Evolutionary conservation across 2,113 vertebrate species (phyloP).

Genomic region (Dipodomys ordii): DNA sequence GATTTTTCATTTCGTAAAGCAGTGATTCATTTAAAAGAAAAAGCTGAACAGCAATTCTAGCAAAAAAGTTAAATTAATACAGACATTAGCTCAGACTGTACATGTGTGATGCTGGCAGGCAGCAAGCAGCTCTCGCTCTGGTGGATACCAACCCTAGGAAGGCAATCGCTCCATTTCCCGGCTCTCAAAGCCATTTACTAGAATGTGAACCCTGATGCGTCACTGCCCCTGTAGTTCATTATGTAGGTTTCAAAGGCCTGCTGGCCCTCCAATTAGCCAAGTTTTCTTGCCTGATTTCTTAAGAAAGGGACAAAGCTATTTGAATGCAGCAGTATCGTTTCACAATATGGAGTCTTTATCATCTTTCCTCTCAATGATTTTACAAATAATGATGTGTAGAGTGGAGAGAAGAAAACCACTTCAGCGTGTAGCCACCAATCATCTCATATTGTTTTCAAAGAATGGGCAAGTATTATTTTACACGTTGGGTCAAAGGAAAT

Average conservation of each 20-base stretch:
- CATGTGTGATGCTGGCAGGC: not conserved
- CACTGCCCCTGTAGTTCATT: constrained; percentile 58
- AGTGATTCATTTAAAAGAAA: constrained; percentile 69
- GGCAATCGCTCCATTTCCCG: not conserved
- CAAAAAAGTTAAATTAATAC: constrained; percentile 72
- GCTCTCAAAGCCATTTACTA: constrained; percentile 31
- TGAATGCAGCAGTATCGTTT: constrained; percentile 52
- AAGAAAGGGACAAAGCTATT: constrained; percentile 70
- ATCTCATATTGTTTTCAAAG: constrained; percentile 77
- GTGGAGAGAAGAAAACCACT: constrained; percentile 51
- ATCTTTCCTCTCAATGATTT: constrained; percentile 66
- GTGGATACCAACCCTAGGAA: not conserved
- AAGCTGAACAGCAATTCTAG: constrained; percentile 72
- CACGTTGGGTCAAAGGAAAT: constrained; percentile 62
- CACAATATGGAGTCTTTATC: constrained; percentile 73
- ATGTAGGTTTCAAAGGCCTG: constrained; percentile 38
- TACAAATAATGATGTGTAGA: constrained; percentile 68
- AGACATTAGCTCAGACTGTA: constrained; percentile 56
- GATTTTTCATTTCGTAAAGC: constrained; percentile 73
- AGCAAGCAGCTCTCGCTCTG: not conserved
- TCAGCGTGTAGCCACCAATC: constrained; percentile 74
- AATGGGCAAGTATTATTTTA: constrained; percentile 68
- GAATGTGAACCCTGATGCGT: constrained; percentile 47
- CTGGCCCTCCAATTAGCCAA: constrained; percentile 67
- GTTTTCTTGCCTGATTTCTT: constrained; percentile 70